Evolutionary conservation across 2,113 vertebrate species (phyloP).

Genomic region (Dendropsophus ebraccatus): DNA sequence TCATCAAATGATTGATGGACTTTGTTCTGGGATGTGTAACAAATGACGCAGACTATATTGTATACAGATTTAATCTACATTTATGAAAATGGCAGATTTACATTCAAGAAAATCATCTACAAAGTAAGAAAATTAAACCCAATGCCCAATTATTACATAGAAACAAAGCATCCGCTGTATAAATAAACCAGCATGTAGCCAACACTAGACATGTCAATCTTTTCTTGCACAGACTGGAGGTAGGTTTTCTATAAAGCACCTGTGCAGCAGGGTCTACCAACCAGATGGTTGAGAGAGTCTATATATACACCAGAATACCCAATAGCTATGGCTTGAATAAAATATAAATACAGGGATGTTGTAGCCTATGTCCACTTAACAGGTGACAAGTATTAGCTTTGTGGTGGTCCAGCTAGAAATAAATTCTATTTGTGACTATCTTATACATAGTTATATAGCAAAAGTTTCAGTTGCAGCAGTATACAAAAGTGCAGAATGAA

Average conservation of each 20-base stretch:
- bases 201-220: conserved; percentile 74
- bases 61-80: conserved; percentile 86
- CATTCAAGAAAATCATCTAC: conserved; percentile 81
- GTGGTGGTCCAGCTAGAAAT: too few species aligned
- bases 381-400: too few species aligned
- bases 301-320: not conserved
- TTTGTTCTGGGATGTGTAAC: not conserved
- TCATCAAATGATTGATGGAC: not conserved
- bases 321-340: not conserved
- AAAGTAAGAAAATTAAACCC: conserved; percentile 89
- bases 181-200: conserved; percentile 86
- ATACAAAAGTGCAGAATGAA: too few species aligned
- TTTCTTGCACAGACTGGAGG: conserved; percentile 88
- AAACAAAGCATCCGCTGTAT: conserved; percentile 79
- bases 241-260: conserved; percentile 93
- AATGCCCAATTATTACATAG: conserved; percentile 77
- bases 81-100: conserved; percentile 80
- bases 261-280: conserved; percentile 77
- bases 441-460: not conserved
- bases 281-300: not conserved
- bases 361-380: too few species aligned
- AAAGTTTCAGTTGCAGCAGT: not conserved
- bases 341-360: not conserved
- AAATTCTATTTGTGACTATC: not conserved
- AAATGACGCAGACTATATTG: conserved; percentile 78